Evolutionary conservation across 2,888 invertebrate genomes (phyloP).

Genomic region (Parnassius mnemosyne): DNA sequence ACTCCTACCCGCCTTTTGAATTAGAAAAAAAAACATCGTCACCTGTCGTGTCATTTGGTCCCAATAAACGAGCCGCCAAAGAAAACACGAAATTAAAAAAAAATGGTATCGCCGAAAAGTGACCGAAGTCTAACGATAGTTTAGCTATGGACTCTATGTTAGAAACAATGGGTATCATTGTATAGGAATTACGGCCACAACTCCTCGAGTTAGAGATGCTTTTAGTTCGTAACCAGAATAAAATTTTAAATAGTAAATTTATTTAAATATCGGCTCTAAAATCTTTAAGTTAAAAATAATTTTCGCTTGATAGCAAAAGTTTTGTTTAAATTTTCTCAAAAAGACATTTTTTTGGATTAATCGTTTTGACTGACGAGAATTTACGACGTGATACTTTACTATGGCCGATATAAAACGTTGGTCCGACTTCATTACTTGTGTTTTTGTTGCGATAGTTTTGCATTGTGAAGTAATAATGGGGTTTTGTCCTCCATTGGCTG

Average conservation of each 20-base stretch:
- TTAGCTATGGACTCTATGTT: constrained; percentile 33
- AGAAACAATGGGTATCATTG: constrained; percentile 34
- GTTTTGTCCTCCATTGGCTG: constrained; percentile 43
- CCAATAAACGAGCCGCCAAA: constrained; percentile 76
- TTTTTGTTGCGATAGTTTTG: constrained; percentile 55
- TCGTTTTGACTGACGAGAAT: constrained; percentile 77
- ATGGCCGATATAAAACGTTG: constrained; percentile 66
- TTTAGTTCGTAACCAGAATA: not conserved
- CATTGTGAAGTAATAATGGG: constrained; percentile 61
- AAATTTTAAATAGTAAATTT: not conserved
- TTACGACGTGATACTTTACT: constrained; percentile 75
- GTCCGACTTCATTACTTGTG: constrained; percentile 70
- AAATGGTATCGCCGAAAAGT: constrained; percentile 60
- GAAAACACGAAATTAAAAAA: constrained; percentile 68
- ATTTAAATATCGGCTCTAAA: not conserved
- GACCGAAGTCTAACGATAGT: constrained; percentile 67
- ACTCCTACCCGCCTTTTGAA: constrained; percentile 48
- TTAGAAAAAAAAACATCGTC: constrained; percentile 61
- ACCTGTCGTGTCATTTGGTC: constrained; percentile 81
- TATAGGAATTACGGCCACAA: constrained; percentile 36
- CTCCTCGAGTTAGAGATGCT: not conserved
- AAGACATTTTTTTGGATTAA: constrained; percentile 57
- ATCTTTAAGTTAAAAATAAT: not conserved
- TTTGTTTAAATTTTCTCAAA: constrained; percentile 36
- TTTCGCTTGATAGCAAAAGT: not conserved